Percentiles rank a stretch among this genome's conserved stretches.
Conservation (phyloP, 2,113 vertebrate species). For the Grammomys dolichurus region DNA sequence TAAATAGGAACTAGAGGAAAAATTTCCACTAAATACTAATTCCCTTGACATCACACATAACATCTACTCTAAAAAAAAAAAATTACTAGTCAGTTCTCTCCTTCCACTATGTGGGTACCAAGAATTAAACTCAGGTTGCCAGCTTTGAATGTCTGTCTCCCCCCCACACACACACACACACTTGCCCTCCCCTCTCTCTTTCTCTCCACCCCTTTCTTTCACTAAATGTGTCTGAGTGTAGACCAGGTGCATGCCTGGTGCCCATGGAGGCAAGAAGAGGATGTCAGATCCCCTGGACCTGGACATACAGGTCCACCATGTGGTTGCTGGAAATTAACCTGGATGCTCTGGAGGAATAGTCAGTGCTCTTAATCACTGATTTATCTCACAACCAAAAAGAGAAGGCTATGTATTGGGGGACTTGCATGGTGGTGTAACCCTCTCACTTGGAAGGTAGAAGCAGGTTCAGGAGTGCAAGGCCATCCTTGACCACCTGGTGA, state of each 20-base stretch:
- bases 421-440: neutral
- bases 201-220: neutral
- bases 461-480: neutral
- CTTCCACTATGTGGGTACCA: neutral
- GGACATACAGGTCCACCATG: neutral
- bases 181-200: too few relatives aligned
- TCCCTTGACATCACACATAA: neutral
- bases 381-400: neutral
- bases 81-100: neutral
- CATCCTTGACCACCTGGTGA: neutral
- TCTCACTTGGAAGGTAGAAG: neutral
- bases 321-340: neutral
- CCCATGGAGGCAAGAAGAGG: neutral
- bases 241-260: neutral
- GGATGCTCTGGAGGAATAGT: neutral
- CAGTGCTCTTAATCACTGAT: neutral
- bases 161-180: too few relatives aligned
- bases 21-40: conserved; percentile 43
- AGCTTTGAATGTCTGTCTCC: too few relatives aligned
- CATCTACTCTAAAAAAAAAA: neutral
- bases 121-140: neutral
- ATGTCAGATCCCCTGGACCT: neutral
- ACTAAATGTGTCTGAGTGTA: neutral
- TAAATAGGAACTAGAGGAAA: conserved; percentile 44
- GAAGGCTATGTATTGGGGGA: too few relatives aligned